These are phyloP conservation scores for Drosophila nannoptera DNA, from an alignment of 1,140 invertebrate species.

Conservation along the genomic window DNA sequence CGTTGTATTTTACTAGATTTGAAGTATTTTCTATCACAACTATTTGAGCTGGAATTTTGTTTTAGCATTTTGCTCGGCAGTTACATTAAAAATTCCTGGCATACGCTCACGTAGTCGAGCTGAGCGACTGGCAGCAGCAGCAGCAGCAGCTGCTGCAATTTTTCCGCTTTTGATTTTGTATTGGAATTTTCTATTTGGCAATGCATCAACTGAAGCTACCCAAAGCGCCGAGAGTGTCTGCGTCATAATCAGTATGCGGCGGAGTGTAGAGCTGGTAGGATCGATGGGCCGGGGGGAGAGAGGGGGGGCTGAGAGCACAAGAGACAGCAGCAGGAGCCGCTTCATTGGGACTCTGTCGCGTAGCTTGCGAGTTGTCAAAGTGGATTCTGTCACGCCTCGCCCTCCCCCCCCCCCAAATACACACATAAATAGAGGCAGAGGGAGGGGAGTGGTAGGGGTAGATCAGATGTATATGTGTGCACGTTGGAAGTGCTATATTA, in stretches of 20 bases:
- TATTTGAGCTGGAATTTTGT: conserved; percentile 19
- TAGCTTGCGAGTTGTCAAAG: conserved; percentile 16
- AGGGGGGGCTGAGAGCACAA: background rate
- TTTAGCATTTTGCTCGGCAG: conserved; percentile 12
- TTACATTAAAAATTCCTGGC: conserved; percentile 22
- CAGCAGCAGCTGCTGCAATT: conserved; percentile 8
- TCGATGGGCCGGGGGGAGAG: background rate
- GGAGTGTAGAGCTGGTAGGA: background rate
- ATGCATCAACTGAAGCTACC: conserved; percentile 18
- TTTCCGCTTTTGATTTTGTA: conserved; percentile 24
- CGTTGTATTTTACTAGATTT: background rate
- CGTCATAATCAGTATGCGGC: conserved; percentile 23
- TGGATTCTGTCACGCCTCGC: conserved; percentile 18
- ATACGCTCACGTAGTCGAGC: conserved; percentile 17
- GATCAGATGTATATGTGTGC: background rate
- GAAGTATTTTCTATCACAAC: conserved; percentile 10
- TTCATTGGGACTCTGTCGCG: conserved; percentile 11
- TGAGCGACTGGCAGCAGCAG: too few species aligned
- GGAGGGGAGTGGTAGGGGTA: background rate
- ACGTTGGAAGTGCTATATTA: conserved; percentile 40
- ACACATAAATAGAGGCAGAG: background rate
- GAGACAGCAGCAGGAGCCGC: background rate
- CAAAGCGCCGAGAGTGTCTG: background rate
- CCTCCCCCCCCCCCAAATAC: conserved; percentile 6
- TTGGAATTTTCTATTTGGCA: conserved; percentile 22